Base-by-base conservation (phyloP, 2,113 vertebrate species). In the Mastomys coucha region DNA sequence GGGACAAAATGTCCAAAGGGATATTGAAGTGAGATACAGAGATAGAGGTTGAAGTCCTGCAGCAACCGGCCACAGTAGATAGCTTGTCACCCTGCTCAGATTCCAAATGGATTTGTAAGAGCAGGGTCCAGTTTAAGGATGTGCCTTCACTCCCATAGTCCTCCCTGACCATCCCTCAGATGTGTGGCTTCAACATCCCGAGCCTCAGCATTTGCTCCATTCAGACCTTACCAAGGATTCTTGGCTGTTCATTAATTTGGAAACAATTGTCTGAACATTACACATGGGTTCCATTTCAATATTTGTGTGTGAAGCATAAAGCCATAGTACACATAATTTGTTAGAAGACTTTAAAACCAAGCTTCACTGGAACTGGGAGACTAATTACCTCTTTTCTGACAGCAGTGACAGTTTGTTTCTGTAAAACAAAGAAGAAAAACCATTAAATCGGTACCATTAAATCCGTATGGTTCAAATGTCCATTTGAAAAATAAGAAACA, bases 301-400 rank as follows among this genome's bases (percentile, higher is more conserved):
- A 20, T 91, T 65, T 33, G n/a, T 88, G 17, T 11, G 3, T 33
- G 63, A 16, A 88, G 31, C 76, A n/a, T 6, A 49, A 89, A 93
- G 63, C 36, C 93, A 36, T 76, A 60, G 73, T 28, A 31, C 39
- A 33, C 7, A 36, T 33, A 42, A 89, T 89, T 77, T 89, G 78
- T 89, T 51, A 39, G 73, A 86, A 19, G 85, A 92, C 33, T 92
- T 63, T 89, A 78, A 91, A 93, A 81, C 14, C 78, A 86, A 78
- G 84, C 65, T n/a, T 77, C 51, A 9, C 49, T 65, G 78, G 70
- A 76, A 77, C 63, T 26, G 19, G 69, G 89, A 81, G 45, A 65
- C 7, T 84, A 99, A 99, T 99, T 98, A 99, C 99, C 94, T 99
- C 99, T 99, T 99, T 99, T 98, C 99, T 99, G 65, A 99, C 99